Base-by-base conservation (phyloP, 2,113 vertebrate species). In the Rhagologus leucostigma region DNA sequence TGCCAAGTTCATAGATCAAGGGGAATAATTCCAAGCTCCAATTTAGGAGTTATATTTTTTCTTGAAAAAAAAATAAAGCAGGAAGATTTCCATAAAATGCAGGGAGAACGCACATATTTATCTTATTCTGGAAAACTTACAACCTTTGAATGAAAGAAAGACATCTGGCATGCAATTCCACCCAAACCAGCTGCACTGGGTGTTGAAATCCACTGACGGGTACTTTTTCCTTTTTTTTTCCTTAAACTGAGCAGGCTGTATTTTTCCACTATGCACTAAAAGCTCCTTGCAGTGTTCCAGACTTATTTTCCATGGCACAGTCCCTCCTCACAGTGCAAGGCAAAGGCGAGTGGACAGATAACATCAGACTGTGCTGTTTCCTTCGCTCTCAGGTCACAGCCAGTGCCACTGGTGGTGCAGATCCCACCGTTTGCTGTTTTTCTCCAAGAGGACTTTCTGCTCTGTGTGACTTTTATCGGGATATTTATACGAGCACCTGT, bases 71-170 rank as follows among this genome's bases (percentile, higher is more conserved):
- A 92, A 78, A 87, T 27, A 86, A 83, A 67, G 46, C 49, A 42
- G 74, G 49, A 62, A 91, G 10, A 59, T 69, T 87, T 76, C 69
- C 87, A 93, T 85, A 93, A 94, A 89, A 63, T 62, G 32, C 41
- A 82, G 57, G 35, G 8, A 77, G 60, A 95, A 85, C 16, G 87
- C 33, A 77, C 56, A 60, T 93, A 85, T 89, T 88, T 93, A 86
- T 77, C 87, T 92, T 94, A 75, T 32, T 81, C 35, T 59, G 80
- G 47, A 87, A 96, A 95, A 90, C 37, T 77, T 84, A 84, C 15
- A 60, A 29, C 41, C 52, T 33, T 7, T 70, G 68, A 82, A 63
- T 30, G 74, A 71, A 89, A 76, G 67, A 37, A 78, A 79, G 70
- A 87, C 81, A 91, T 80, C 67, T 96, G 92, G 85, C 56, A 52